Base-by-base conservation (phyloP, 2,888 invertebrate species). In the Allygus modestus region DNA sequence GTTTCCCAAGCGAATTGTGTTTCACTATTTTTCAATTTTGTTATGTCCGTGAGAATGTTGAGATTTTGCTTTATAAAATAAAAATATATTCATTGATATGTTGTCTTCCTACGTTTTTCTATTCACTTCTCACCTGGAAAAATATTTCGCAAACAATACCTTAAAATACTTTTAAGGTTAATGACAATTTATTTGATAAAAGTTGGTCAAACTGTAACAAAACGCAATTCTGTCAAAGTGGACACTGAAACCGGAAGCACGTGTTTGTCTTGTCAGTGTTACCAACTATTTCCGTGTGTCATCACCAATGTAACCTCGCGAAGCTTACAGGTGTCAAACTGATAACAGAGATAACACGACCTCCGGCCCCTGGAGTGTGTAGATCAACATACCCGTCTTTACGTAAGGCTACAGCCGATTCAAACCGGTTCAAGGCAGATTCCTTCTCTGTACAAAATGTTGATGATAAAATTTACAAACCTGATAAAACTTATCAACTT, bases 271-370 rank as follows among this genome's bases (percentile, higher is more conserved):
- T 28, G 65, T 15, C 65, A 65, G 65, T 65, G 4, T 31, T 65
- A 31, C 26, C 65, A 31, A 28, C 31, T 31, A 28, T 31, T 31
- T 9, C 17, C 12, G 31, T 4, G 15, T 31, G 26, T 31, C 28
- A 31, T 1, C 12, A 28, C 65, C 28, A 65, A 65, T 5, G 65
- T 65, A 58, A 58, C 4, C 28, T 4, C 12, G 23, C 23, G 58
- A 65, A 65, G 65, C 17, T 17, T 28, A 28, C 26, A 28, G 65
- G 65, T 65, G 65, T 65, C 28, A 65, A 17, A n/a, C 5, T 65
- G 65, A 65, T 65, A 65, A 65, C 31, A 4, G 12, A 15, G 65
- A 65, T 65, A 65, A 31, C 58, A 58, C 28, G 65, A 65, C 65
- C 58, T 65, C 7, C 65, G 17, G 12, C 65, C 12, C 11, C 65